phyloP scores from a whole-genome alignment of 1,140 invertebrate species.

The Drosophila teissieri region DNA sequence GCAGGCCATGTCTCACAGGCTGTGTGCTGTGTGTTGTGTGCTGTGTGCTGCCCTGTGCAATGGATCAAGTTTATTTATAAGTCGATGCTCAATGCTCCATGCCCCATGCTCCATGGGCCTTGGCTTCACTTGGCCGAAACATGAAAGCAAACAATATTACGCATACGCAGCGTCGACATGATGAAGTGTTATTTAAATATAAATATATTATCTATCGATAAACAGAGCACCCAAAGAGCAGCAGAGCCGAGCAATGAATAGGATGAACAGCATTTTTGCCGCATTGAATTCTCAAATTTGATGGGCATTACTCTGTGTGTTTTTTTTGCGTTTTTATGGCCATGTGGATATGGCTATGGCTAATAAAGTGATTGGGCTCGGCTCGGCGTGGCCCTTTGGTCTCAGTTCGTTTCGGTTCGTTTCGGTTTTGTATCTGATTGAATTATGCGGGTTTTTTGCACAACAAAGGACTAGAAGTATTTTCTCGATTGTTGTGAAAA shows the following conservation, averaged over 20 bases:
- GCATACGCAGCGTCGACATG: conserved; percentile 74
- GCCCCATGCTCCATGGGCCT: conserved; percentile 19
- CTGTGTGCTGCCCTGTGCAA: conserved; percentile 47
- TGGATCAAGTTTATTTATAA: conserved; percentile 83
- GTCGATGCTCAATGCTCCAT: conserved; percentile 28
- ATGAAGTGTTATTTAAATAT: conserved; percentile 82
- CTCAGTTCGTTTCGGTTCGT: conserved; percentile 21
- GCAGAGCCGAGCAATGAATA: conserved; percentile 8
- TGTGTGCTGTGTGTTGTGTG: too few relatives aligned
- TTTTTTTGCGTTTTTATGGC: conserved; percentile 63
- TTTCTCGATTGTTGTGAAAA: conserved; percentile 10
- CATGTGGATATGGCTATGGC: conserved; percentile 15
- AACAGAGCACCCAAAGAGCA: conserved; percentile 45
- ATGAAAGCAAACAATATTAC: conserved; percentile 80
- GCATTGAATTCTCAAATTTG: conserved; percentile 78
- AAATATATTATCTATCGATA: conserved; percentile 82
- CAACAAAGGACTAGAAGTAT: neutral
- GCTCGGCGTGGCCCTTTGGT: neutral
- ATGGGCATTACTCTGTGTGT: conserved; percentile 61
- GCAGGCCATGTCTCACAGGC: conserved; percentile 2
- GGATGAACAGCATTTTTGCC: conserved; percentile 66
- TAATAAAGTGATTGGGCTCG: conserved; percentile 40
- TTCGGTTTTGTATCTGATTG: conserved; percentile 17
- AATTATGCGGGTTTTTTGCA: conserved; percentile 21
- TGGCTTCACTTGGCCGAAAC: conserved; percentile 23